phyloP scores from a whole-genome alignment of 2,113 vertebrate genomes.

The Morone saxatilis region DNA sequence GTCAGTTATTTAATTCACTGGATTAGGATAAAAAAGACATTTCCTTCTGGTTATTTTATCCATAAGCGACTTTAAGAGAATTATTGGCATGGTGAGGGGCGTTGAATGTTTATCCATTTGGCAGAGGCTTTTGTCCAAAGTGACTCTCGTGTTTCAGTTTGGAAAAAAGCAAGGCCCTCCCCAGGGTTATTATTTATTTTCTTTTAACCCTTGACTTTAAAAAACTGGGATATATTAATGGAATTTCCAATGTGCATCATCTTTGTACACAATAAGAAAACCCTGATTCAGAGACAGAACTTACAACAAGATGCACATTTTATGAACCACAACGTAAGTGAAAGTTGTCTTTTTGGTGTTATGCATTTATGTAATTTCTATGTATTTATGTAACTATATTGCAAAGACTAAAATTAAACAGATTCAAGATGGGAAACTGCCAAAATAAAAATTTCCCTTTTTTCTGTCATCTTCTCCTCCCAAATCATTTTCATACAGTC shows the following conservation, averaged over 20 bases:
- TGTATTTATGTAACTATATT: no score
- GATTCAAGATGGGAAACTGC: no score
- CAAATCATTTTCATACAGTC: background rate
- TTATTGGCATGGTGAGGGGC: background rate
- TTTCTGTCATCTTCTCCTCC: no score
- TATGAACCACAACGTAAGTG: background rate
- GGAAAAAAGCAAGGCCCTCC: background rate
- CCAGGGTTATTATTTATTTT: background rate
- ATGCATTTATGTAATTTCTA: no score
- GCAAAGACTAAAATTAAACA: no score
- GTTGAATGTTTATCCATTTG: background rate
- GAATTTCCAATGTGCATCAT: background rate
- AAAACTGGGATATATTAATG: conserved; percentile 1
- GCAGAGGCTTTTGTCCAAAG: background rate
- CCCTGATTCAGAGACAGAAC: background rate
- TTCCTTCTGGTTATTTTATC: conserved; percentile 10
- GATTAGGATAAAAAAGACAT: conserved; percentile 5
- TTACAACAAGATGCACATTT: background rate
- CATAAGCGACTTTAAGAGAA: background rate
- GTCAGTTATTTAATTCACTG: conserved; percentile 12
- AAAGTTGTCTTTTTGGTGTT: background rate
- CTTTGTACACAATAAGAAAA: background rate
- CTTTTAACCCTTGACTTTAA: background rate
- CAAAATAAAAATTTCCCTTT: no score
- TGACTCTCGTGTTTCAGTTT: background rate